Evolutionary conservation across 2,797 vertebrate genomes (phyloP).

Genomic region (Tragelaphus eurycerus): DNA sequence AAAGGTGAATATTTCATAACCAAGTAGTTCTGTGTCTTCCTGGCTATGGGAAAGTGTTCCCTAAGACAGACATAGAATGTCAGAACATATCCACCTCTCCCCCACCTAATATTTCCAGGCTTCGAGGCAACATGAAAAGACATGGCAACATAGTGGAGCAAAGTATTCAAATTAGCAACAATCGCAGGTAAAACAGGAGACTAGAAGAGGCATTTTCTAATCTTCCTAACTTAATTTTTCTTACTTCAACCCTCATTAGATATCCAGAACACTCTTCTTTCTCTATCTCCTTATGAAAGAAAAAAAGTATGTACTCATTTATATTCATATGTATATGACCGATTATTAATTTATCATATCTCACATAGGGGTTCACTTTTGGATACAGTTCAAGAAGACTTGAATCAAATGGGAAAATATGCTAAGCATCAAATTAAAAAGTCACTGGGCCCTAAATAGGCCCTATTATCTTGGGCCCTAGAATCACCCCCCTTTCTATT

Average conservation of each 20-base stretch:
- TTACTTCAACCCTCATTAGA: neutral
- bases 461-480: neutral
- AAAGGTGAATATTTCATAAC: neutral
- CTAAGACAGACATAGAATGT: neutral
- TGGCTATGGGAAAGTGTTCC: neutral
- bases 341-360: neutral
- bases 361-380: neutral
- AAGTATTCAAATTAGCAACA: neutral
- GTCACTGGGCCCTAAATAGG: neutral
- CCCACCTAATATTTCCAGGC: neutral
- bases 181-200: neutral
- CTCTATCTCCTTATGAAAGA: neutral
- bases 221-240: neutral
- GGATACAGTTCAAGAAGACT: neutral
- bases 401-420: neutral
- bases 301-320: neutral
- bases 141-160: neutral
- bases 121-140: neutral
- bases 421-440: constrained; percentile 7
- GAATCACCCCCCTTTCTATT: neutral
- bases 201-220: neutral
- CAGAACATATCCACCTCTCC: neutral
- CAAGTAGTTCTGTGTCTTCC: neutral
- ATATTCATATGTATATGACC: constrained; percentile 1
- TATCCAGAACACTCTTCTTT: neutral